phyloP scores from a whole-genome alignment of 1,140 invertebrate genomes.

The Saxidomus purpurata region DNA sequence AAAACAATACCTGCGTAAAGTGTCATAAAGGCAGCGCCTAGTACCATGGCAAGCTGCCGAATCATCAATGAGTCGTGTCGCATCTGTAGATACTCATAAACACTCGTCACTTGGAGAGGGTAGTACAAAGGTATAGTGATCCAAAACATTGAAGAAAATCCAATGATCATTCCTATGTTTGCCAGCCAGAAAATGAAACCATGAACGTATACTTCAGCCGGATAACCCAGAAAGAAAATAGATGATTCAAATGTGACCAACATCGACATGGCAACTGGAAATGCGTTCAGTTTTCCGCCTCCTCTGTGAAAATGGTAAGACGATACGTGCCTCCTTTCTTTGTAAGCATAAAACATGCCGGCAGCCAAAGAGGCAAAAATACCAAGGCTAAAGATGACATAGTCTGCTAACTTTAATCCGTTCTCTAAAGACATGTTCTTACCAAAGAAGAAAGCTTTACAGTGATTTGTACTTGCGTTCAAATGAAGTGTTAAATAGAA shows the following conservation, averaged over 20 bases:
- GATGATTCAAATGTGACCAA: conserved; percentile 51
- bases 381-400: background rate
- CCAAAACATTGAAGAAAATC: conserved; percentile 2
- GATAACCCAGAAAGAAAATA: conserved; percentile 43
- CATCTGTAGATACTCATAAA: conserved; percentile 47
- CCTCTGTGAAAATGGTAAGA: conserved; percentile 31
- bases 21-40: background rate
- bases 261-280: conserved; percentile 48
- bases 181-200: conserved; percentile 5
- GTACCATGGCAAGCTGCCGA: conserved; percentile 8
- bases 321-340: background rate
- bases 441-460: too few relatives aligned
- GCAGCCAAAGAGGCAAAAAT: conserved; percentile 7
- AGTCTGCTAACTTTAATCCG: background rate
- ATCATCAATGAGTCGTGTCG: conserved; percentile 2
- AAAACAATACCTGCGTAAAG: conserved; percentile 29
- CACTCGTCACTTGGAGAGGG: conserved; percentile 44
- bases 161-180: conserved; percentile 19
- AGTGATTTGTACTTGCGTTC: too few relatives aligned
- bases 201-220: conserved; percentile 33
- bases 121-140: conserved; percentile 47
- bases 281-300: conserved; percentile 23
- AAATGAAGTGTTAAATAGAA: too few relatives aligned
- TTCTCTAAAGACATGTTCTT: background rate
- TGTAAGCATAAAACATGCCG: background rate